A percentile compares a stretch with the other conserved stretches of the same genome.
phyloP scores from a whole-genome alignment of 1,140 invertebrate species.

The Formica exsecta region DNA sequence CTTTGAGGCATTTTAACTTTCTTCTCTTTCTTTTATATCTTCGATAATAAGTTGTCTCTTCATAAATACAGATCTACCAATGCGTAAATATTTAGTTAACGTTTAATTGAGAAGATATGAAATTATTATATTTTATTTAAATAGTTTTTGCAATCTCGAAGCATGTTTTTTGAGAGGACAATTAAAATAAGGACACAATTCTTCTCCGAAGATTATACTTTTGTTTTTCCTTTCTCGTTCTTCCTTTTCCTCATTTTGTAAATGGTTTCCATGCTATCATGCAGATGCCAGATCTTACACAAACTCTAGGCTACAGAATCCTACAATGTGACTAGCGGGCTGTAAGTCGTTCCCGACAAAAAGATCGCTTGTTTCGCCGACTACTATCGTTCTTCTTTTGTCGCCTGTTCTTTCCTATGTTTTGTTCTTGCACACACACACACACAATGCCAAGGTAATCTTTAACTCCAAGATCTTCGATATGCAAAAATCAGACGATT shows the following conservation, averaged over 20 bases:
- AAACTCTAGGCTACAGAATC: constrained; percentile 60
- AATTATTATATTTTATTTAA: not conserved
- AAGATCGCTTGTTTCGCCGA: constrained; percentile 67
- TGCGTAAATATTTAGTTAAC: not conserved
- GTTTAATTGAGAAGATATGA: not conserved
- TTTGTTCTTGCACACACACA: not conserved
- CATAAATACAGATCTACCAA: not conserved
- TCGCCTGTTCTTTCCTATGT: constrained; percentile 23
- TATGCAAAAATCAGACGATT: constrained; percentile 50
- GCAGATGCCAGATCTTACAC: constrained; percentile 42
- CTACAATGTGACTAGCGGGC: constrained; percentile 76
- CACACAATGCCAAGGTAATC: constrained; percentile 16
- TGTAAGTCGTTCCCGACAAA: constrained; percentile 73
- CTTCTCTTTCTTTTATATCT: not conserved
- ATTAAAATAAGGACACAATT: constrained; percentile 20
- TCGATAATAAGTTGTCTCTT: not conserved
- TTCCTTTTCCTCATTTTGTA: constrained; percentile 67
- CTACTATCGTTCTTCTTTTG: constrained; percentile 42
- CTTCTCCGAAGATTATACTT: constrained; percentile 8
- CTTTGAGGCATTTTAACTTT: not conserved
- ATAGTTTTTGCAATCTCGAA: not conserved
- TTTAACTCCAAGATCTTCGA: constrained; percentile 41
- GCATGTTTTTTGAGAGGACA: not conserved
- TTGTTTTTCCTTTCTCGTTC: not conserved
- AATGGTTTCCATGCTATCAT: constrained; percentile 72